Evolutionary conservation across 2,888 invertebrate species (phyloP).

Genomic region (Campoplex capitator): DNA sequence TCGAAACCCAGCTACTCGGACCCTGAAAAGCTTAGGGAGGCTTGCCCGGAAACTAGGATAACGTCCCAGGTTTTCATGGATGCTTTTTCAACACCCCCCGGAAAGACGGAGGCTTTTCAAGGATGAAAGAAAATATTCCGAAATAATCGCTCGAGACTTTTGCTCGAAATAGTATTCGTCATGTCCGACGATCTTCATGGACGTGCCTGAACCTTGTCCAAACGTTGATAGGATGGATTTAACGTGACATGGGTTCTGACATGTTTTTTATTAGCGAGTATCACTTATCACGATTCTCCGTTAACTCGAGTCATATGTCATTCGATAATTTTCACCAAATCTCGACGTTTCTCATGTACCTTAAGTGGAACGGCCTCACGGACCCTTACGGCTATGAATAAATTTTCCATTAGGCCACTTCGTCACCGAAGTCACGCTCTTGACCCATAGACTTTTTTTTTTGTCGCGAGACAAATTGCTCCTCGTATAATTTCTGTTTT

Average conservation of each 20-base stretch:
- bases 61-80: conserved; percentile 9
- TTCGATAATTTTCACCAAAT: conserved; percentile 44
- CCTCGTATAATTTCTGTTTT: background rate
- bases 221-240: conserved; percentile 59
- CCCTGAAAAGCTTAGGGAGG: background rate
- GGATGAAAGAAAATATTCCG: background rate
- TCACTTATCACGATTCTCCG: conserved; percentile 39
- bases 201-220: conserved; percentile 45
- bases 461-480: conserved; percentile 3
- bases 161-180: conserved; percentile 26
- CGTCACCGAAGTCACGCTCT: conserved; percentile 5
- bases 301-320: conserved; percentile 31
- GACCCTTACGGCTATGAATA: conserved; percentile 28
- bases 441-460: background rate
- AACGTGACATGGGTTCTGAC: conserved; percentile 65
- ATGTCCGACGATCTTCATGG: conserved; percentile 33
- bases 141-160: conserved; percentile 10
- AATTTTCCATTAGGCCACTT: conserved; percentile 26
- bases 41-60: conserved; percentile 33
- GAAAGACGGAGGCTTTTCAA: background rate
- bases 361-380: background rate
- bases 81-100: conserved; percentile 20
- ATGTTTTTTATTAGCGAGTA: conserved; percentile 52
- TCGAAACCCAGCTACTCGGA: background rate
- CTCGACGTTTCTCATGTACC: conserved; percentile 29